Evolutionary conservation across 2,797 vertebrate species (phyloP), one percentile per base, ranked within the genome.

Genomic region (Cuculus canorus): DNA sequence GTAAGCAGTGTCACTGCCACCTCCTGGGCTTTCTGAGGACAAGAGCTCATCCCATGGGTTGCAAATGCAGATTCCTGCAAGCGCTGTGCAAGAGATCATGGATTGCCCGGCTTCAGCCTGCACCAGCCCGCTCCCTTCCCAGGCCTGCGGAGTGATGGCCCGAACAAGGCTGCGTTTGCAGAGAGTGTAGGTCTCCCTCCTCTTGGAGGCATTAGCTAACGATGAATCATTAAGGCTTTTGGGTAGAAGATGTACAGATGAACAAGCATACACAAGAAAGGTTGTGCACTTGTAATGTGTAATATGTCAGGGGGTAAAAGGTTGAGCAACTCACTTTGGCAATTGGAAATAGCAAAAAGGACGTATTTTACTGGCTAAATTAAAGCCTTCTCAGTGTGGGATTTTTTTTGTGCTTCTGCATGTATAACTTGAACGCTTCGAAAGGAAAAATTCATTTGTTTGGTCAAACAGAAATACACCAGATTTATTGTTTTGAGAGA

Each of bases 401-500:
- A 17, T 28, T 25, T 77, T 93, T 90, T 80, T 93, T 18, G 6
- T 52, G 27, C 32, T 63, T 84, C 73, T 82, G 30, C 47, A 65
- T 61, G 90, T n/a, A 10, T 63, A 79, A 85, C 19, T 79, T 66
- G 37, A 96, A 80, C 0, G 0, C 30, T 61, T 66, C 21, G 10
- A 82, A 93, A 94, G 60, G n/a, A 80, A 56, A 83, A 80, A 60
- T 30, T 77, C 27, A 57, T 75, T 56, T 88, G 56, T 92, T 94
- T 91, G 37, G 35, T 90, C 84, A 91, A 86, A 77, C 66, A 79
- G 92, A 95, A 89, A 73, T 88, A 90, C 73, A 86, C 52, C 59
- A 90, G 48, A 61, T 95, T 95, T 93, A 95, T 95, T 95, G 75
- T 90, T 91, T 48, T 45, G 69, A 88, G 37, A 88, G 41, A 92